Evolutionary conservation across 2,113 vertebrate species (phyloP), one percentile per base, ranked within the genome.

Genomic region (Cacatua alba): DNA sequence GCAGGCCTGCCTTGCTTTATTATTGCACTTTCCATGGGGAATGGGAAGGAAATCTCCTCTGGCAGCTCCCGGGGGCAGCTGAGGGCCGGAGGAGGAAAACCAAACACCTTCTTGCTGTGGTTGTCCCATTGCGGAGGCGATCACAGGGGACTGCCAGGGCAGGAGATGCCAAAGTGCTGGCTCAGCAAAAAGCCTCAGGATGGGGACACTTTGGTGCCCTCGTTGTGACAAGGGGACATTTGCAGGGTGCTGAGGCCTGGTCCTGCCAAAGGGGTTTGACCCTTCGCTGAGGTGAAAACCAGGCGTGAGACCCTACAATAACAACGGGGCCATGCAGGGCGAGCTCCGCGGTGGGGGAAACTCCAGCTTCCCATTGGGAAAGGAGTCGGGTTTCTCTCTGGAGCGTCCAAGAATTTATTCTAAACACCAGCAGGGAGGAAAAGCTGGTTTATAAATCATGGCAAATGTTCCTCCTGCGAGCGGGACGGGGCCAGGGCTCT

Each of bases 391-490:
- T 97, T 95, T 88, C 87, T 37, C 69, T 37, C 67, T 3, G 4
- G 72, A 69, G 68, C 49, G 4, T 92, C 91, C 96, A 93, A 89
- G 74, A 82, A 84, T 88, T 91, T 82, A 52, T 89, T 79, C 69
- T 41, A 80, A 95, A 94, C 94, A 95, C 60, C 74, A 43, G 67
- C 3, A 3, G 68, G 77, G 49, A 82, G 84, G 81, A 80, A 72
- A 93, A 91, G 21, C 74, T 78, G 51, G 7, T 82, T 65, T 39
- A 39, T 48, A 84, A 91, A 89, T 5, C n/a, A 91, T 78, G 88
- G 76, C 88, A 59, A 94, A 86, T 3, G 7, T 80, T 89, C 46
- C 43, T 68, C 49, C 76, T 1, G 1, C 41, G 7, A 20, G 20
- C 29, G 2, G 53, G 68, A 65, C 0, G 3, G 39, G 79, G 74